Base-by-base conservation (phyloP, 2,113 vertebrate genomes). In the Epinephelus lanceolatus region DNA sequence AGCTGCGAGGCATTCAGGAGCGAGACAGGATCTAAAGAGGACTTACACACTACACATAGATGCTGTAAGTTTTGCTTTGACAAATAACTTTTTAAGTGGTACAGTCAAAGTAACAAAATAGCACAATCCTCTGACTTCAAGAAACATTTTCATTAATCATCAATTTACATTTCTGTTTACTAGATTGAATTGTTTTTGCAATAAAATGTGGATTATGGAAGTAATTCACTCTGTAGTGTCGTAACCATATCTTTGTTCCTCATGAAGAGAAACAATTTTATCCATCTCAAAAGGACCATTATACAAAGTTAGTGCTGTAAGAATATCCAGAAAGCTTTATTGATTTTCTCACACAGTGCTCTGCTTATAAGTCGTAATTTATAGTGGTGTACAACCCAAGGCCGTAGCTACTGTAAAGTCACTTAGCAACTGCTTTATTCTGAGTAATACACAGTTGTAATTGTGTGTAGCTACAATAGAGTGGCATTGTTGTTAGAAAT, bases 401-500 rank as follows among this genome's bases (percentile, higher is more conserved):
- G 18, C 37, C n/a, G 47, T 52, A n/a, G 42, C 42, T 12, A 42
- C 56, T 52, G 9, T 30, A 25, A 15, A 40, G 30, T 25, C 19
- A 78, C 5, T 84, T 25, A 25, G 37, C 12, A 23, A 8, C 33
- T 30, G 45, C 40, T 52, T n/a, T 55, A 65, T 59, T 72, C 3
- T 56, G 7, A 78, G 33, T 14, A 77, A 25, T 71, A 61, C 77
- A 40, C 12, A 52, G 25, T 17, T 33, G 4, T 55, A 57, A 62
- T 60, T 71, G 42, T 80, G 66, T 18, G 40, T 40, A 37, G n/a
- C 23, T 59, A 45, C 21, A 74, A 25, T 53, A 19, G 17, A 63
- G 72, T 63, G 83, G 17, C 27, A 72, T 71, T 90, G 83, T 80
- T 89, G 37, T 84, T 60, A 78, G 77, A 89, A 89, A 82, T 76